Evolutionary conservation across 2,797 vertebrate species (phyloP).

Genomic region (Thaleichthys pacificus): DNA sequence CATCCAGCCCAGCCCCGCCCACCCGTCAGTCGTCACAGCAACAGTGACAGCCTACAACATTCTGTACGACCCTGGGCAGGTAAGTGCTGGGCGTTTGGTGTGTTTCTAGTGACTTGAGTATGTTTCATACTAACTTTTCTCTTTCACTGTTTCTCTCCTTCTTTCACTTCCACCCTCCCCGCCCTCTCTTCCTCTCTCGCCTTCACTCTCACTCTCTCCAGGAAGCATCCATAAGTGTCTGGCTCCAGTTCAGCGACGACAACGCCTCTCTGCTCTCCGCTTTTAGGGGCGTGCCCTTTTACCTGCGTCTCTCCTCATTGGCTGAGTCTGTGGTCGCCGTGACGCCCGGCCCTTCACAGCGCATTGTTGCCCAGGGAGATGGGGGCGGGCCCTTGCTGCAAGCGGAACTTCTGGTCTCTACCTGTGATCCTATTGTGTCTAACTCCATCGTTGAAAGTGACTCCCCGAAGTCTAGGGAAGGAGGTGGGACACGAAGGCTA

Average conservation of each 20-base stretch:
- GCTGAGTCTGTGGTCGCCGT: slow-evolving; percentile 70
- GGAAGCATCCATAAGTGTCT: slow-evolving; percentile 73
- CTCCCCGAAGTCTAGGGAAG: slow-evolving; percentile 11
- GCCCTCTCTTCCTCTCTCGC: background rate
- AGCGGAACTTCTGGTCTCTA: slow-evolving; percentile 68
- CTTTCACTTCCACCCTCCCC: slow-evolving; percentile 3
- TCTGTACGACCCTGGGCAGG: slow-evolving; percentile 68
- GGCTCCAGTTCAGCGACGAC: slow-evolving; percentile 77
- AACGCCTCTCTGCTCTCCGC: slow-evolving; percentile 64
- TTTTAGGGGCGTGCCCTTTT: slow-evolving; percentile 59
- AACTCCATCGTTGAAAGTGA: slow-evolving; percentile 45
- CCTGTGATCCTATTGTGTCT: slow-evolving; percentile 51
- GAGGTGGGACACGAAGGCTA: slow-evolving; percentile 43
- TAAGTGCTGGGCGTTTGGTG: slow-evolving; percentile 30
- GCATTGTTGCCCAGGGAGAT: slow-evolving; percentile 67
- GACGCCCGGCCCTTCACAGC: slow-evolving; percentile 53
- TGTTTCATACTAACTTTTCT: background rate
- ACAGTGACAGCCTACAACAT: slow-evolving; percentile 72
- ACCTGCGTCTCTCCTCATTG: slow-evolving; percentile 66
- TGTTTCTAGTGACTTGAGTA: background rate
- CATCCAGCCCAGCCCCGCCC: slow-evolving; percentile 51
- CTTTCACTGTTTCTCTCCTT: background rate
- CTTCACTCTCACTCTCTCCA: slow-evolving; percentile 25
- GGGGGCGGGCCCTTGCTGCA: slow-evolving; percentile 73
- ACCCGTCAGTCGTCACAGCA: slow-evolving; percentile 65